These are phyloP conservation scores for Sebastes matsubarae DNA, from an alignment of 2,797 vertebrate species.

Conservation along the genomic window DNA sequence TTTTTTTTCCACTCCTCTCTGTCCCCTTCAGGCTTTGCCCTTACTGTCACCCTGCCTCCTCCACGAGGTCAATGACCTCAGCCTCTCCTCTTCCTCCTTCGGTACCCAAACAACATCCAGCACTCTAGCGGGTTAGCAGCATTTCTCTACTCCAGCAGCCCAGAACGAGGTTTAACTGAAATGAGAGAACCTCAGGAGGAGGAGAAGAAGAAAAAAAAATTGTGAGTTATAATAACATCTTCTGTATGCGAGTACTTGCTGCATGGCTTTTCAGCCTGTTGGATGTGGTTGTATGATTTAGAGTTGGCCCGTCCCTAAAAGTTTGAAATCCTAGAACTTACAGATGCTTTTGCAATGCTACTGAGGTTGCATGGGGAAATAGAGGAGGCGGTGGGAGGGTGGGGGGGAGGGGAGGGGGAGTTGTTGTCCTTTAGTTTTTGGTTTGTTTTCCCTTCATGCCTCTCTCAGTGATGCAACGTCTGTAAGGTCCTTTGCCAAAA, in stretches of 20 bases:
- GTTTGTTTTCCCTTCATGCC: constrained; percentile 66
- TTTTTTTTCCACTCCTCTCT: constrained; percentile 15
- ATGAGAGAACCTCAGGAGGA: constrained; percentile 69
- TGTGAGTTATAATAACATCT: constrained; percentile 71
- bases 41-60: constrained; percentile 50
- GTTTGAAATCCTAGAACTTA: constrained; percentile 72
- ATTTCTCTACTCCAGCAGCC: constrained; percentile 63
- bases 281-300: constrained; percentile 81
- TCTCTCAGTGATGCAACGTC: constrained; percentile 75
- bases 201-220: constrained; percentile 48
- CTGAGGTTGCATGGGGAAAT: constrained; percentile 72
- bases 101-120: constrained; percentile 60
- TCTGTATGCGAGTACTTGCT: constrained; percentile 62
- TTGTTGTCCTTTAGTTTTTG: constrained; percentile 67
- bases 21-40: constrained; percentile 50
- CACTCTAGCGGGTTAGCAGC: constrained; percentile 45
- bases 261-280: constrained; percentile 71
- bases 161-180: constrained; percentile 71
- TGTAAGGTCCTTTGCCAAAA: constrained; percentile 54
- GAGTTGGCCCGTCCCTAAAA: constrained; percentile 67
- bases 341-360: constrained; percentile 80
- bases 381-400: constrained; percentile 51
- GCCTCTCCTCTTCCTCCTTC: constrained; percentile 62
- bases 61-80: constrained; percentile 67
- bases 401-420: not conserved